Conservation (phyloP, 2,888 invertebrate genomes). For the Platycheirus rosarum region DNA sequence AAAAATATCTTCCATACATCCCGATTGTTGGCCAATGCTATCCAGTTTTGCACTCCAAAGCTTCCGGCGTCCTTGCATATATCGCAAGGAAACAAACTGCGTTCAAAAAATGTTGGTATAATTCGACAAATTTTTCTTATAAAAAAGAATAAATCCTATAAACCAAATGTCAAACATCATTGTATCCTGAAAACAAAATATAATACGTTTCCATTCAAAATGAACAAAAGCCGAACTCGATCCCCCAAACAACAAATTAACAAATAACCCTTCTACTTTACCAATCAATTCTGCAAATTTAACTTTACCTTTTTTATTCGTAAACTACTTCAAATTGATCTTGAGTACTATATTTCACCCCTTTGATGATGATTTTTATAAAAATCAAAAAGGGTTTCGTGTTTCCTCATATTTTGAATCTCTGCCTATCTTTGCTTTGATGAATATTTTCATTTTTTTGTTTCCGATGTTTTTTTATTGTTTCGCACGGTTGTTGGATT, state of each 20-base stretch:
- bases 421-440: slow-evolving; percentile 44
- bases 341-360: slow-evolving; percentile 59
- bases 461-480: slow-evolving; percentile 56
- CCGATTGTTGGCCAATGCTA: no score
- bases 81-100: no score
- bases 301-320: slow-evolving; percentile 22
- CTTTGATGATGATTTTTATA: slow-evolving; percentile 47
- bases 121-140: no score
- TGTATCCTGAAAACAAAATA: slow-evolving; percentile 33
- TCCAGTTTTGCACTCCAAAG: no score
- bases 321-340: slow-evolving; percentile 68
- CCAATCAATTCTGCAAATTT: slow-evolving; percentile 17
- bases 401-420: slow-evolving; percentile 34
- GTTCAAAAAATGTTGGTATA: no score
- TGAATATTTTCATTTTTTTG: slow-evolving; percentile 20
- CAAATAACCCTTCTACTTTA: slow-evolving; percentile 11
- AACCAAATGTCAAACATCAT: no score
- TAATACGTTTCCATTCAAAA: slow-evolving; percentile 7
- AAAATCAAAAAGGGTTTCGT: slow-evolving; percentile 49
- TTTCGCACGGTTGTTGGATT: slow-evolving; percentile 75
- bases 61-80: no score
- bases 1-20: no score
- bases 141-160: no score
- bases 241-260: slow-evolving; percentile 24
- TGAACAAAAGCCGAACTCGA: slow-evolving; percentile 8